Evolutionary conservation across 2,113 vertebrate species (phyloP).

Genomic region (Eurystomus gularis): DNA sequence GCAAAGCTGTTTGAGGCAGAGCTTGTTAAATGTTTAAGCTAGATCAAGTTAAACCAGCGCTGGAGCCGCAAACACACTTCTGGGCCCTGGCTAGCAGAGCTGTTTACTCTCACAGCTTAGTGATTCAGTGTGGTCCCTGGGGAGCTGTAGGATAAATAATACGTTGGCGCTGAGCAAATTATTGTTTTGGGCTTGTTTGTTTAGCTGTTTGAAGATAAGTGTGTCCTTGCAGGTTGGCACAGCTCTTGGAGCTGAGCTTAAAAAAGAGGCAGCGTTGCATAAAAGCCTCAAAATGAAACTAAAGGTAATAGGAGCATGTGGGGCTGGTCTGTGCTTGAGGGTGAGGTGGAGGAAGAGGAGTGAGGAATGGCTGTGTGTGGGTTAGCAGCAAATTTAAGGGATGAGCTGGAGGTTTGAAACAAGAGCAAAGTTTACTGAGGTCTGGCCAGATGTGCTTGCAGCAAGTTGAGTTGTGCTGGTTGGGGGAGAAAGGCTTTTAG

Average conservation of each 20-base stretch:
- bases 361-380: background rate
- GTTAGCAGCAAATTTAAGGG: background rate
- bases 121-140: background rate
- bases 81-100: background rate
- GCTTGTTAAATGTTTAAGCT: background rate
- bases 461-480: rapidly evolving
- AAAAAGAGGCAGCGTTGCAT: too few relatives aligned
- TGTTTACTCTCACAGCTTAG: background rate
- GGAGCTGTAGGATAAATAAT: constrained; percentile 55
- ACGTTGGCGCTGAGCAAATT: background rate
- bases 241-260: rapidly evolving
- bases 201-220: background rate
- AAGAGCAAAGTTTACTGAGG: background rate
- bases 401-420: background rate
- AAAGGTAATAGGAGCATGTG: rapidly evolving
- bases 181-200: background rate
- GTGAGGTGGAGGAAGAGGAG: background rate
- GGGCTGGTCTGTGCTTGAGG: background rate
- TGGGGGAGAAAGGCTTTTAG: background rate
- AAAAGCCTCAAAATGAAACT: background rate
- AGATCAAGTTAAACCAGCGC: background rate
- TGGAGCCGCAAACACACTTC: background rate
- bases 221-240: background rate
- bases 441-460: rapidly evolving
- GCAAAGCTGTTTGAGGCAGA: background rate